Evolutionary conservation across 1,140 invertebrate genomes (phyloP).

Genomic region (Sycophila sp.): DNA sequence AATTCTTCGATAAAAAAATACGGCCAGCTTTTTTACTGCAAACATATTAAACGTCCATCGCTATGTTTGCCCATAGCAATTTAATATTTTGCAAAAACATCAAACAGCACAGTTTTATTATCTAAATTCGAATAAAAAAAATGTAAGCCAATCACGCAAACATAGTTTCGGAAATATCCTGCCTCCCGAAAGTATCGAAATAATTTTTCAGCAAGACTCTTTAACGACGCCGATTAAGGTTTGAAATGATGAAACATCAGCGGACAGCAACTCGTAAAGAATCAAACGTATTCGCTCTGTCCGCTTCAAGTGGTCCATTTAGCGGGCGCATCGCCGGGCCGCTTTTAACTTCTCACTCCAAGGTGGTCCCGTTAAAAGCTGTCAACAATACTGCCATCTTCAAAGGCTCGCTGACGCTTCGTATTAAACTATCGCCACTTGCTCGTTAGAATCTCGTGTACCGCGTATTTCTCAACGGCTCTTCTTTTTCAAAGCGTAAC

Average conservation of each 20-base stretch:
- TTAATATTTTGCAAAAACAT: no score
- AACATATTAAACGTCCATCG: no score
- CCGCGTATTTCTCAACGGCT: not conserved
- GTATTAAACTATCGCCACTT: constrained; percentile 1
- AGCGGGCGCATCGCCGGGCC: no score
- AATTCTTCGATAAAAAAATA: no score
- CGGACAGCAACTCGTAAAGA: no score
- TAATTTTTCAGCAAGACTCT: not conserved
- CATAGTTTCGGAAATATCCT: not conserved
- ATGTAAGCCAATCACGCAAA: not conserved
- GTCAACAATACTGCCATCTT: not conserved
- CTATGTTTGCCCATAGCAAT: not conserved
- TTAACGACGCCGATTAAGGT: no score
- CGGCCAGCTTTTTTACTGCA: no score
- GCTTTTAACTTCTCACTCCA: not conserved
- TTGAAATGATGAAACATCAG: no score
- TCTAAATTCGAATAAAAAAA: not conserved
- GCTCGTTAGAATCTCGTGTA: not conserved
- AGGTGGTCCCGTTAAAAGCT: constrained; percentile 20
- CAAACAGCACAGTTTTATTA: not conserved
- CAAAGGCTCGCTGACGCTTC: not conserved
- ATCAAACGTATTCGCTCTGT: no score
- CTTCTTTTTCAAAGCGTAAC: not conserved
- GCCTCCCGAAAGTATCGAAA: not conserved
- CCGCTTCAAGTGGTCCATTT: no score